Percentiles rank a stretch among this genome's conserved stretches.
phyloP scores from a whole-genome alignment of 1,140 invertebrate genomes.

The Leptinotarsa defecta region DNA sequence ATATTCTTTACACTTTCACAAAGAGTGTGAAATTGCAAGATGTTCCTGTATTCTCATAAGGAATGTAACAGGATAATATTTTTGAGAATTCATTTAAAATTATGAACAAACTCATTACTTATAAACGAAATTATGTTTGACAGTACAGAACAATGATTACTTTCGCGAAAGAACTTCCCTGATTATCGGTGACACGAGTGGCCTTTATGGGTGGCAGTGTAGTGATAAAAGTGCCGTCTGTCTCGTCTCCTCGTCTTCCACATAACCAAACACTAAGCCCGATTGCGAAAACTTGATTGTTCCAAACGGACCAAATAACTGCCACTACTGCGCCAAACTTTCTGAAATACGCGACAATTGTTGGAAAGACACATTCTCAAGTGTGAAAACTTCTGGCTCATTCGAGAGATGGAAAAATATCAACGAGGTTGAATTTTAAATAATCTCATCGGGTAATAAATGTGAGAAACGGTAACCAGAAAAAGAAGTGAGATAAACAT shows the following conservation, averaged over 20 bases:
- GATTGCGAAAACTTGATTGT: slow-evolving; percentile 43
- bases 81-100: too few relatives aligned
- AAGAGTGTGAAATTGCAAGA: too few relatives aligned
- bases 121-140: too few relatives aligned
- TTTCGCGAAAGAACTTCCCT: slow-evolving; percentile 38
- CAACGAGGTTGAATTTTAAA: neutral
- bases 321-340: slow-evolving; percentile 38
- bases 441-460: neutral
- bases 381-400: neutral
- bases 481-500: too few relatives aligned
- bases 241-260: slow-evolving; percentile 23
- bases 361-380: slow-evolving; percentile 12
- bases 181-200: slow-evolving; percentile 45
- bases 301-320: slow-evolving; percentile 45
- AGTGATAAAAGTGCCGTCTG: slow-evolving; percentile 46
- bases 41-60: too few relatives aligned
- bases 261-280: slow-evolving; percentile 43
- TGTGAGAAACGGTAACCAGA: too few relatives aligned
- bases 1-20: too few relatives aligned
- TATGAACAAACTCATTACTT: too few relatives aligned
- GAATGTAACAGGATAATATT: too few relatives aligned
- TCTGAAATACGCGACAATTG: slow-evolving; percentile 28
- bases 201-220: slow-evolving; percentile 45
- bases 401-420: neutral
- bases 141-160: too few relatives aligned